phyloP scores from a whole-genome alignment of 2,888 invertebrate species.

The Allophyes oxyacanthae region DNA sequence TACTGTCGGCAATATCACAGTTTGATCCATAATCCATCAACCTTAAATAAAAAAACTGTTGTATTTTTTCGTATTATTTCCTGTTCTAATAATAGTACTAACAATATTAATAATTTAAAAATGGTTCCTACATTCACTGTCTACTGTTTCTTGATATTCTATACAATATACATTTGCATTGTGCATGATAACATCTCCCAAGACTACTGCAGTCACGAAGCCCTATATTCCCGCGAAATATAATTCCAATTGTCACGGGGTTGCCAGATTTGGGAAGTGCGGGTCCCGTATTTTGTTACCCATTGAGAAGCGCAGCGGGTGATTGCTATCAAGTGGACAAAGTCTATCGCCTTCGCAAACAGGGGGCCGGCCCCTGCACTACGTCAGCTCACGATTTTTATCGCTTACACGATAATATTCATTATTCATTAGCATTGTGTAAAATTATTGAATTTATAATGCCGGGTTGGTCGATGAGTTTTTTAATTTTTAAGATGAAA shows the following conservation, averaged over 20 bases:
- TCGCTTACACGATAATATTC: slow-evolving; percentile 78
- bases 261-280: slow-evolving; percentile 66
- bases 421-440: slow-evolving; percentile 78
- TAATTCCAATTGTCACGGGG: slow-evolving; percentile 66
- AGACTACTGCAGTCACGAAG: slow-evolving; percentile 46
- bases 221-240: slow-evolving; percentile 64
- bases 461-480: slow-evolving; percentile 13
- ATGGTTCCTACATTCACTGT: too few relatives aligned
- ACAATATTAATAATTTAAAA: too few relatives aligned
- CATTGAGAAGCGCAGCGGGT: slow-evolving; percentile 65
- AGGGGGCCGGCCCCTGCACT: slow-evolving; percentile 64
- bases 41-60: too few relatives aligned
- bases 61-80: too few relatives aligned
- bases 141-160: too few relatives aligned
- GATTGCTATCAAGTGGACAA: slow-evolving; percentile 73
- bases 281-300: slow-evolving; percentile 71
- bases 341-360: slow-evolving; percentile 67
- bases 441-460: slow-evolving; percentile 50
- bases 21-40: too few relatives aligned
- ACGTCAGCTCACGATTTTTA: slow-evolving; percentile 76
- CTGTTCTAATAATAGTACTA: too few relatives aligned
- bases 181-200: slow-evolving; percentile 14
- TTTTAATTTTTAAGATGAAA: slow-evolving; percentile 12
- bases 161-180: too few relatives aligned
- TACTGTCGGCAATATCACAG: too few relatives aligned